Evolutionary conservation across 2,113 vertebrate genomes (phyloP), one percentile per base, ranked within the genome.

Genomic region (Rhegmatorhina hoffmannsi): DNA sequence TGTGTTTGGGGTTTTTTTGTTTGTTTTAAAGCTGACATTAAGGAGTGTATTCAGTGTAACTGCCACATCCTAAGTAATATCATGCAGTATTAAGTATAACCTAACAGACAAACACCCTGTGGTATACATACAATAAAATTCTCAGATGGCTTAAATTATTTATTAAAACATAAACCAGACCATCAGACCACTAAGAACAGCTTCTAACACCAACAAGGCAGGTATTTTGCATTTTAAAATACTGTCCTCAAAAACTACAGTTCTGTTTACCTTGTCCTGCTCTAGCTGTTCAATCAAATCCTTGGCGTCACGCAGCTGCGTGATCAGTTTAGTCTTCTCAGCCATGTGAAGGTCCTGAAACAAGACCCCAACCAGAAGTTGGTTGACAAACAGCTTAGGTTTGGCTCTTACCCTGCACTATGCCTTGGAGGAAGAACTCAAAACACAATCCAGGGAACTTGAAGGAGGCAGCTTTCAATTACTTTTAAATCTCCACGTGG

Each of bases 301-400:
- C 98, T 99, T 99, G 81, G 99, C 99, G 97, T 99, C 99, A 38
- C 98, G 98, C 52, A 99, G 97, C 85, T 99, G 99, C 31, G 98
- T 99, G 94, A 99, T 99, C 95, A 99, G 96, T 97, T 99, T 99
- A 16, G 98, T 99, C 98, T 99, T 99, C 97, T 99, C 99, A 95
- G 98, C 97, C 80, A 98, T 99, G 93, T 99, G 99, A 82, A 99
- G 98, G 68, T 99, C 99, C 99, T 99, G 95, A 92, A 97, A 96
- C 58, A 55, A 84, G 14, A 89, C 21, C 67, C 74, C 90, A 79
- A 36, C 1, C 70, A 90, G 44, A 82, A 84, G 34, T 11, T 93
- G 55, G 55, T 56, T 50, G 63, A 90, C 26, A 94, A 88, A 91
- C 31, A 91, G 58, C 60, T 78, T 79, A 36, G 49, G 44, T 58